These are phyloP conservation scores for Pectinophora gossypiella DNA, from an alignment of 1,140 invertebrate genomes.

Conservation along the genomic window DNA sequence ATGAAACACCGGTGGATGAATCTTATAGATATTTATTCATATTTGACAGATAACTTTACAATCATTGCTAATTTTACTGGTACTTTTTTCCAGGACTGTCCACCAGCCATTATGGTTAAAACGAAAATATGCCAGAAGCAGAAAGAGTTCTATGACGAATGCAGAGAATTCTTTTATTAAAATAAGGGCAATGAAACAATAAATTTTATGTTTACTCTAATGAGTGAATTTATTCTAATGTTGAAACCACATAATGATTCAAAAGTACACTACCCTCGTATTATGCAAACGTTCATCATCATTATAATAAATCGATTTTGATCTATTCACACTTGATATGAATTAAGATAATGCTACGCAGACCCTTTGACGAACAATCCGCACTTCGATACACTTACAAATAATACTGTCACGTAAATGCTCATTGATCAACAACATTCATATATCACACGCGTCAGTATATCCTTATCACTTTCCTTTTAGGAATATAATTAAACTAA, in stretches of 20 bases:
- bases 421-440: slow-evolving; percentile 45
- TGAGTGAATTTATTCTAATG: slow-evolving; percentile 49
- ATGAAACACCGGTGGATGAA: too few relatives aligned
- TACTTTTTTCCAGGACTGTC: slow-evolving; percentile 43
- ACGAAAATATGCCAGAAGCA: slow-evolving; percentile 33
- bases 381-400: slow-evolving; percentile 47
- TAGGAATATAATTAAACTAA: slow-evolving; percentile 64
- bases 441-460: slow-evolving; percentile 63
- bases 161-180: slow-evolving; percentile 32
- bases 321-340: slow-evolving; percentile 37
- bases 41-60: too few relatives aligned
- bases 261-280: not conserved
- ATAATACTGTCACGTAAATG: slow-evolving; percentile 72
- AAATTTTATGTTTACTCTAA: slow-evolving; percentile 23
- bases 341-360: slow-evolving; percentile 45
- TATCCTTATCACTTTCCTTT: slow-evolving; percentile 62
- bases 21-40: too few relatives aligned
- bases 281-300: not conserved
- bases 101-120: slow-evolving; percentile 25
- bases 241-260: slow-evolving; percentile 13
- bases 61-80: too few relatives aligned
- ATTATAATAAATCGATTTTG: not conserved
- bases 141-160: slow-evolving; percentile 41
- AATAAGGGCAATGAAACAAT: slow-evolving; percentile 19
- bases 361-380: slow-evolving; percentile 27